Evolutionary conservation across 2,113 vertebrate genomes (phyloP).

Genomic region (Crotophaga sulcirostris): DNA sequence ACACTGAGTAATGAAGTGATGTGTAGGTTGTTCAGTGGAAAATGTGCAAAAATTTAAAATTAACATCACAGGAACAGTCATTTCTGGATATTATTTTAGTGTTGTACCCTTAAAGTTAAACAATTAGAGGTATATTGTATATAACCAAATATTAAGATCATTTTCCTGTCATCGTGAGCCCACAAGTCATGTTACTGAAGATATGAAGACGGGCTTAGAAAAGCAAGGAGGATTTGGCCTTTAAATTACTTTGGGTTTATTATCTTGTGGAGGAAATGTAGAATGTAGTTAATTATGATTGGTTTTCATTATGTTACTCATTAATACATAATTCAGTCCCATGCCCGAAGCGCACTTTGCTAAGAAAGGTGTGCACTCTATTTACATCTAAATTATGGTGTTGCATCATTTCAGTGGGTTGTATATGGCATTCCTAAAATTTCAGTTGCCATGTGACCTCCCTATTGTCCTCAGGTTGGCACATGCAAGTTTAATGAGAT

Average conservation of each 20-base stretch:
- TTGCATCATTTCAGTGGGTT: neutral
- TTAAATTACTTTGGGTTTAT: neutral
- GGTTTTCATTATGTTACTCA: neutral
- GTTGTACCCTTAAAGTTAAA: neutral
- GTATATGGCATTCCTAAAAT: neutral
- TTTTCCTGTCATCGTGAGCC: neutral
- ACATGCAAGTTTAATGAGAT: constrained; percentile 35
- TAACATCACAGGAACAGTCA: neutral
- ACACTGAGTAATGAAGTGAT: neutral
- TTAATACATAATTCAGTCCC: neutral
- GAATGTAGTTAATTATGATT: neutral
- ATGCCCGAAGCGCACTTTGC: neutral
- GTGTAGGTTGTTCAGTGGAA: neutral
- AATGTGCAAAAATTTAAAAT: neutral
- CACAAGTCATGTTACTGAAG: neutral
- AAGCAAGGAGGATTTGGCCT: neutral
- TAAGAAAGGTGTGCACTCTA: neutral
- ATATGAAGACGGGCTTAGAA: neutral
- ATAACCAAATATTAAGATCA: neutral
- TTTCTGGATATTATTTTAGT: neutral
- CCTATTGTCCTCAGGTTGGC: constrained; percentile 41
- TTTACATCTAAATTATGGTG: neutral
- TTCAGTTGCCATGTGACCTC: constrained; percentile 37
- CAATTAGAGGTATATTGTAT: neutral
- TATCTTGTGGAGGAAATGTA: neutral